A percentile compares a stretch with the other conserved stretches of the same genome.
Evolutionary conservation across 1,140 invertebrate species (phyloP).

Genomic region (Papilio helenus): DNA sequence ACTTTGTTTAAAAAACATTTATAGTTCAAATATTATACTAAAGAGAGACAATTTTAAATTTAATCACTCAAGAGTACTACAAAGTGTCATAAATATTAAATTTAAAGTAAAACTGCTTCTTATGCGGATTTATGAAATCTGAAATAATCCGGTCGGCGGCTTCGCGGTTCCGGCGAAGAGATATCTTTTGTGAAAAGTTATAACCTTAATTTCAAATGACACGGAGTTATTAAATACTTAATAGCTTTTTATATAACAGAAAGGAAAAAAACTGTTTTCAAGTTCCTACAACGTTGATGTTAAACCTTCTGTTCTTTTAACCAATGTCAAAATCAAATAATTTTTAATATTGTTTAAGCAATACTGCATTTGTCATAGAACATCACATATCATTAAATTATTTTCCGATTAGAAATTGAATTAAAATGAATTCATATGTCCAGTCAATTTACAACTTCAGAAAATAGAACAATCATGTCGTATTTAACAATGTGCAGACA

Average conservation of each 20-base stretch:
- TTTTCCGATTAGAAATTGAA: too few relatives aligned
- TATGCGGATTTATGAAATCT: slow-evolving; percentile 10
- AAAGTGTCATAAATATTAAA: slow-evolving; percentile 27
- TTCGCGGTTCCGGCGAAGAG: slow-evolving; percentile 5
- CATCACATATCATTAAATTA: too few relatives aligned
- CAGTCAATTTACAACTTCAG: not conserved
- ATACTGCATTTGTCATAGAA: too few relatives aligned
- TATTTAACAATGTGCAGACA: not conserved
- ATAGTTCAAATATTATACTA: not conserved
- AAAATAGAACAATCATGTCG: not conserved
- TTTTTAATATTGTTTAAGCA: too few relatives aligned
- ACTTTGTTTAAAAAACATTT: not conserved
- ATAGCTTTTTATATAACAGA: not conserved
- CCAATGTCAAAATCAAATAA: not conserved
- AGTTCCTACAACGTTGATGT: not conserved
- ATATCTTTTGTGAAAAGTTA: slow-evolving; percentile 6
- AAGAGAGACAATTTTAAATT: slow-evolving; percentile 1
- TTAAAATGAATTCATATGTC: too few relatives aligned
- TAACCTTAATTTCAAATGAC: slow-evolving; percentile 21
- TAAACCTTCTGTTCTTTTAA: not conserved
- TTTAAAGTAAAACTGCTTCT: slow-evolving; percentile 22
- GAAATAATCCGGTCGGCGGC: slow-evolving; percentile 13
- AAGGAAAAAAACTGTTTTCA: not conserved
- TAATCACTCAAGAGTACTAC: not conserved
- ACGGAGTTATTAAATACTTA: slow-evolving; percentile 4